phyloP scores from a whole-genome alignment of 2,888 invertebrate species.

The Beris chalybata region DNA sequence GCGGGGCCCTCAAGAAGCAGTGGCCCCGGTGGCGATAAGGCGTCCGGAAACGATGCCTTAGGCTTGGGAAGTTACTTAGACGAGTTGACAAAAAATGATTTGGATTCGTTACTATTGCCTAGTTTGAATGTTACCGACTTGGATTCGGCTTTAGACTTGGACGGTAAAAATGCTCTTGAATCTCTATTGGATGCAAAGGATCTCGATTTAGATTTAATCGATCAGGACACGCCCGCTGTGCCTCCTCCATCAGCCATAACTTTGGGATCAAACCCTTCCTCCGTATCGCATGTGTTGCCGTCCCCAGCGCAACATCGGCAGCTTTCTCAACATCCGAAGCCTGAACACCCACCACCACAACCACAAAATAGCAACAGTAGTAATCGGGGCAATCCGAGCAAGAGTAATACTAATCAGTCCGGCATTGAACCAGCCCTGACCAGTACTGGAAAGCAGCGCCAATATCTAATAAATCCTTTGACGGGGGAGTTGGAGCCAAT shows the following conservation, averaged over 20 bases:
- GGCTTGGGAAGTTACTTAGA: conserved; percentile 45
- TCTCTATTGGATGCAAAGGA: conserved; percentile 54
- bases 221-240: conserved; percentile 54
- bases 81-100: conserved; percentile 58
- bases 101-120: conserved; percentile 67
- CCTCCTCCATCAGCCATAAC: conserved; percentile 32
- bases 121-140: conserved; percentile 65
- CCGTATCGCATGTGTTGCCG: not conserved
- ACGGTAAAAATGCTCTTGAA: conserved; percentile 54
- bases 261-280: not conserved
- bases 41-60: conserved; percentile 32
- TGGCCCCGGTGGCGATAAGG: not conserved
- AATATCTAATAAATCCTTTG: conserved; percentile 86
- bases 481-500: conserved; percentile 85
- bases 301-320: not conserved
- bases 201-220: conserved; percentile 54
- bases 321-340: too few species aligned
- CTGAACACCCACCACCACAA: not conserved
- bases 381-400: not conserved
- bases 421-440: conserved; percentile 19
- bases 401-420: conserved; percentile 37
- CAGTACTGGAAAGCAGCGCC: conserved; percentile 69
- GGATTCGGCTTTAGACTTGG: conserved; percentile 53
- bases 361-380: not conserved
- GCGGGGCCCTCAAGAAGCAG: not conserved